Conservation (phyloP, 2,797 vertebrate genomes). For the Morus bassanus region DNA sequence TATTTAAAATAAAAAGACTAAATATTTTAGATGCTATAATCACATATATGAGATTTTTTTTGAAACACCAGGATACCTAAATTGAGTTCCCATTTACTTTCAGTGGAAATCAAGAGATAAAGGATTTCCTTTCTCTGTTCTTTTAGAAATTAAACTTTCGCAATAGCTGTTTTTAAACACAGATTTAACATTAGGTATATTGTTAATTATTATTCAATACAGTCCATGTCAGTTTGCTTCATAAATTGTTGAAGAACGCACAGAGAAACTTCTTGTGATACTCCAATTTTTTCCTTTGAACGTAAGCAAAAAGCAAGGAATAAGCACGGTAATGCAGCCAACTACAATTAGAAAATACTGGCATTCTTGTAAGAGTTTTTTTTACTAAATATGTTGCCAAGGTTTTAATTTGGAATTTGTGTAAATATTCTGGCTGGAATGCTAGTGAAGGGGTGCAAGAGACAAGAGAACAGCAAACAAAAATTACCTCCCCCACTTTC, state of each 20-base stretch:
- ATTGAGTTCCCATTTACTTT: neutral
- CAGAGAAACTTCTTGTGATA: neutral
- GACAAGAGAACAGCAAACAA: neutral
- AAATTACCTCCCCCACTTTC: neutral
- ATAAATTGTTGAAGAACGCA: neutral
- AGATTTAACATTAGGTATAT: neutral
- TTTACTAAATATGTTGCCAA: conserved; percentile 20
- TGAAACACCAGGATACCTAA: neutral
- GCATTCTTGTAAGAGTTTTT: conserved; percentile 36
- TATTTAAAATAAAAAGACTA: neutral
- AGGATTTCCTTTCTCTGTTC: neutral
- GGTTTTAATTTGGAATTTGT: conserved; percentile 2
- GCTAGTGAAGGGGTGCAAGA: neutral
- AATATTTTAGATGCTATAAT: neutral
- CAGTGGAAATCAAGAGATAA: neutral
- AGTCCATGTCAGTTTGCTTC: neutral
- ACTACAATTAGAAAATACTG: conserved; percentile 19
- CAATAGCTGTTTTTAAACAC: neutral
- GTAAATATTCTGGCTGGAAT: neutral
- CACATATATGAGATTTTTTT: neutral
- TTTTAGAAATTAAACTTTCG: neutral
- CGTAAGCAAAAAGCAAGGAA: neutral
- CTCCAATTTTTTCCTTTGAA: neutral
- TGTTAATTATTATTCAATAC: neutral
- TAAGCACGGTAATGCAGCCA: neutral